Base-by-base conservation (phyloP, 2,113 vertebrate genomes). In the Cyphomyrus discorhynchus region DNA sequence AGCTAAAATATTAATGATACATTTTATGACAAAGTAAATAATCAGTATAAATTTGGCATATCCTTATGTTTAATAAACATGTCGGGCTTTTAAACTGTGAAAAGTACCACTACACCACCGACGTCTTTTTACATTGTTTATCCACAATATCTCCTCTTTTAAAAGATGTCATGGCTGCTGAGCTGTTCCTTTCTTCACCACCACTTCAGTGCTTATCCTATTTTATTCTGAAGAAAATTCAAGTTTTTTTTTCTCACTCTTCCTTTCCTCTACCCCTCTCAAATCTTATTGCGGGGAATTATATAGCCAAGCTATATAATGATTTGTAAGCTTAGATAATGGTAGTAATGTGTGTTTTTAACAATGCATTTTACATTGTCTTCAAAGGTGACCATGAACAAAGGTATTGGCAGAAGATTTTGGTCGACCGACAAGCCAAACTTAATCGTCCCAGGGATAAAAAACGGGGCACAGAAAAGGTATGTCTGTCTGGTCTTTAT, bases 351-450 rank as follows among this genome's bases (percentile, higher is more conserved):
- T 70, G 8, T 0, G 7, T 62, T n/a, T 62, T 10, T 62, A 62
- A 62, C 8, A n/a, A n/a, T n/a, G 56, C 21, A 10, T 8, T 89
- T 58, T 83, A 52, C 45, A 10, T 46, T 49, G 39, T 89, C 90
- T 88, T 90, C 13, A 90, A 89, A 99, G 98, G 98, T 92, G 98
- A 99, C 92, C 91, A 97, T 0, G 98, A 99, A 2, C 98, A 99
- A 56, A 95, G 98, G 90, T 99, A 99, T 90, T 99, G 98, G 98
- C 98, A 99, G 95, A 99, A 99, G 96, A 99, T 99, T 91, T 93
- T 99, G 39, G 98, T 99, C 89, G 98, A 99, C 93, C 97, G 98
- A 52, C 98, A 99, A 90, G 98, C 97, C 86, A 99, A 99, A 90
- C 95, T 99, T 39, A 99, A 99, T 92, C 98, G 98, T 39, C 97